phyloP scores from a whole-genome alignment of 1,140 invertebrate species.

The Oreohelix idahoensis region DNA sequence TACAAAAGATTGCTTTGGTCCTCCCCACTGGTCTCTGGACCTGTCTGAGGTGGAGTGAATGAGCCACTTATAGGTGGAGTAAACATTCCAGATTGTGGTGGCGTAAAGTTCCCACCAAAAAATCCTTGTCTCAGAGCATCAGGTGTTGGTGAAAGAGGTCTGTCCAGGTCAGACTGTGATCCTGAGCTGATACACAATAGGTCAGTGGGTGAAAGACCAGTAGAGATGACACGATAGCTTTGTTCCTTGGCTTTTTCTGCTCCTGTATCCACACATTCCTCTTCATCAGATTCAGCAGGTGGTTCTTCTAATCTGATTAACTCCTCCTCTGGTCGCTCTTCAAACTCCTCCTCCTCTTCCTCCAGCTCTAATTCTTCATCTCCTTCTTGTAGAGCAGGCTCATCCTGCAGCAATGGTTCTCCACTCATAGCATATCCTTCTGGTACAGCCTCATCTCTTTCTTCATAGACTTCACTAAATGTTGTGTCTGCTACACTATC shows the following conservation, averaged over 20 bases:
- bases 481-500: conserved; percentile 28
- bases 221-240: neutral
- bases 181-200: conserved; percentile 25
- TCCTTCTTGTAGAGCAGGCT: conserved; percentile 29
- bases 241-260: conserved; percentile 35
- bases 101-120: conserved; percentile 50
- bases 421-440: conserved; percentile 36
- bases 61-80: conserved; percentile 17
- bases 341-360: conserved; percentile 52
- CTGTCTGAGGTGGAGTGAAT: conserved; percentile 29
- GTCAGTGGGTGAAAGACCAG: neutral
- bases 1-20: conserved; percentile 51
- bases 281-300: conserved; percentile 72
- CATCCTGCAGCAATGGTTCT: conserved; percentile 25
- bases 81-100: conserved; percentile 30
- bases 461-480: conserved; percentile 43
- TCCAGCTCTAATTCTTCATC: conserved; percentile 45
- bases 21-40: conserved; percentile 35
- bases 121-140: conserved; percentile 63
- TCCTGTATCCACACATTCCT: conserved; percentile 40
- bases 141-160: conserved; percentile 69
- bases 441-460: conserved; percentile 36
- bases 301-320: conserved; percentile 73
- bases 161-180: conserved; percentile 61
- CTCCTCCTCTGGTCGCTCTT: conserved; percentile 65